Base-by-base conservation (phyloP, 2,113 vertebrate genomes). In the Chaetops frenatus region DNA sequence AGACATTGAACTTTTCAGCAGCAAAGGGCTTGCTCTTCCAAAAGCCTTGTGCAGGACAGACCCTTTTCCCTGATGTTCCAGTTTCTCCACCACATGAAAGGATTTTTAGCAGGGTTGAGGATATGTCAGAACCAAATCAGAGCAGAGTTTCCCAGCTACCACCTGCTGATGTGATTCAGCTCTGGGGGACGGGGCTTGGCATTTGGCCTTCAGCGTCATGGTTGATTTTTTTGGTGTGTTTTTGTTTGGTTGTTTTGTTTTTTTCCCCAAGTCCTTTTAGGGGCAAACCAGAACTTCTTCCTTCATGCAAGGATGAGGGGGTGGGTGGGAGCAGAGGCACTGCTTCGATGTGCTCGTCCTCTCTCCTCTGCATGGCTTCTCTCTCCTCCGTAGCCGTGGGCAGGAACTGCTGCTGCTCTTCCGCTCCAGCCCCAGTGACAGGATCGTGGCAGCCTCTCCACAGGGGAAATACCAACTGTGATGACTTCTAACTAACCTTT, bases 401-500 rank as follows among this genome's bases (percentile, higher is more conserved):
- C 27, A 85, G 90, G 84, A 65, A 31, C 54, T 78, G 65, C 71
- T 95, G 78, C 83, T 83, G 57, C 92, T 81, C 7, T 31, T 88
- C 89, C 89, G 81, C 91, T 91, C 82, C 95, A 92, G 91, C 86
- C 53, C 67, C 2, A 4, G 50, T n/a, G 91, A 86, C 84, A 82
- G 88, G 71, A 92, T 69, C 13, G 1, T 40, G 60, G 56, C 85
- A 81, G 53, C 72, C 47, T 74, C 82, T 78, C 57, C 18, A 5
- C 76, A 94, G 62, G 71, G 61, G 92, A 70, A 83, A 66, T 74
- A 80, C 74, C 80, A 18, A 92, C 72, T 79, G 81, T 81, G 82
- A 89, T 96, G 84, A 95, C 94, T 94, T 92, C 87, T 90, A 80
- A 97, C 88, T 10, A 4, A 93, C 33, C 79, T 88, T 47, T 93